phyloP scores from a whole-genome alignment of 2,113 vertebrate species.

The Chascanopsetta lugubris region DNA sequence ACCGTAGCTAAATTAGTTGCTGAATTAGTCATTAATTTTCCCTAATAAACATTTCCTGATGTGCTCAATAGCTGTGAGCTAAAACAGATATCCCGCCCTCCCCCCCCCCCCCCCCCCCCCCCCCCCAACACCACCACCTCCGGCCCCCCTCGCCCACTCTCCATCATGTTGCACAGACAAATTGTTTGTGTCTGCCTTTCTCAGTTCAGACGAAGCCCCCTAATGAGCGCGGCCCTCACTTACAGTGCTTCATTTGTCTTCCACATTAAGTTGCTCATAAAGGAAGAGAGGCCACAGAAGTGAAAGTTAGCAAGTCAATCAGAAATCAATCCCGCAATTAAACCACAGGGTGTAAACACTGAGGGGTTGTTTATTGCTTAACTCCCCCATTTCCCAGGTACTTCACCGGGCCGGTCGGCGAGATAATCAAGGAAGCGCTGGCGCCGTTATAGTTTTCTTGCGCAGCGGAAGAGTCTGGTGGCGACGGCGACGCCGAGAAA shows the following conservation, averaged over 20 bases:
- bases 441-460: too few species aligned
- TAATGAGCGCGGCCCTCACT: slow-evolving; percentile 12
- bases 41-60: slow-evolving; percentile 60
- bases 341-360: slow-evolving; percentile 33
- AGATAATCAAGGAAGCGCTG: slow-evolving; percentile 20
- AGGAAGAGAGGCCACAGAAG: background rate
- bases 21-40: slow-evolving; percentile 30
- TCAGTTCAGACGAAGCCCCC: slow-evolving; percentile 15
- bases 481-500: too few species aligned
- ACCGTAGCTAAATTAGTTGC: slow-evolving; percentile 54
- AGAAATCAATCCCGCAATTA: slow-evolving; percentile 48
- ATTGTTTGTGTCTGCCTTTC: slow-evolving; percentile 2
- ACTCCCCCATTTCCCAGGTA: slow-evolving; percentile 24
- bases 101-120: background rate
- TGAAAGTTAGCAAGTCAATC: slow-evolving; percentile 25
- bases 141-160: background rate
- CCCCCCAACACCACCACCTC: too few species aligned
- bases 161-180: slow-evolving; percentile 9
- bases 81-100: slow-evolving; percentile 25
- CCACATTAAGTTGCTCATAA: slow-evolving; percentile 2
- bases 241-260: slow-evolving; percentile 8
- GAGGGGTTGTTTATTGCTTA: slow-evolving; percentile 36
- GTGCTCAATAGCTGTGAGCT: slow-evolving; percentile 39
- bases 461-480: too few species aligned
- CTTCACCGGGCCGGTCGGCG: slow-evolving; percentile 4